phyloP scores from a whole-genome alignment of 37 sponge, comb jelly and placozoan species.

The Amphimedon queenslandica region DNA sequence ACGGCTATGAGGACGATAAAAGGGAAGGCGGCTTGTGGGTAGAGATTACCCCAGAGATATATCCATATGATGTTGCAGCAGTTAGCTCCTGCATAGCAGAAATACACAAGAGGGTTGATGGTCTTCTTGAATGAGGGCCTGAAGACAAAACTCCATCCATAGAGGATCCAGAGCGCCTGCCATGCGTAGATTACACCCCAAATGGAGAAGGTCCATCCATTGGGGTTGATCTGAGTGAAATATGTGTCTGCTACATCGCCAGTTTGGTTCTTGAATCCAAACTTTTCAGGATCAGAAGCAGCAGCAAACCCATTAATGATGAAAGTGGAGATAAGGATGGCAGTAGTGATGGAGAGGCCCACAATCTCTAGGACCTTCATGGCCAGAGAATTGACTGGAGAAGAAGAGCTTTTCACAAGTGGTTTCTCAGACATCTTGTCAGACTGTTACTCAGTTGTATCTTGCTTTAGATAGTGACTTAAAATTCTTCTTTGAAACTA shows the following conservation, averaged over 20 bases:
- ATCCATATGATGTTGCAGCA: constrained; percentile 37
- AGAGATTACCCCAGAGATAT: constrained; percentile 31
- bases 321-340: neutral
- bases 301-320: constrained; percentile 10
- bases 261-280: constrained; percentile 13
- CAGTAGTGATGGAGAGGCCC: neutral
- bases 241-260: constrained; percentile 20
- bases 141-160: constrained; percentile 57
- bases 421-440: too few relatives aligned
- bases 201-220: constrained; percentile 54
- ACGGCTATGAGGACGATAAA: constrained; percentile 16
- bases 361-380: too few relatives aligned
- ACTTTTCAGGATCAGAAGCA: neutral
- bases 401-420: too few relatives aligned
- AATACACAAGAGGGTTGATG: constrained; percentile 15
- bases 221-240: constrained; percentile 35
- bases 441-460: too few relatives aligned
- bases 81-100: constrained; percentile 8
- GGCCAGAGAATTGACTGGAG: too few relatives aligned
- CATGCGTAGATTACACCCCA: constrained; percentile 66
- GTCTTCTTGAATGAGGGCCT: constrained; percentile 19
- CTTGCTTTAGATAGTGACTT: too few relatives aligned
- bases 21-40: constrained; percentile 26
- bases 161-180: constrained; percentile 54
- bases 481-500: too few relatives aligned